Conservation (phyloP, 2,888 invertebrate genomes). For the Pemphredon lugubris region DNA sequence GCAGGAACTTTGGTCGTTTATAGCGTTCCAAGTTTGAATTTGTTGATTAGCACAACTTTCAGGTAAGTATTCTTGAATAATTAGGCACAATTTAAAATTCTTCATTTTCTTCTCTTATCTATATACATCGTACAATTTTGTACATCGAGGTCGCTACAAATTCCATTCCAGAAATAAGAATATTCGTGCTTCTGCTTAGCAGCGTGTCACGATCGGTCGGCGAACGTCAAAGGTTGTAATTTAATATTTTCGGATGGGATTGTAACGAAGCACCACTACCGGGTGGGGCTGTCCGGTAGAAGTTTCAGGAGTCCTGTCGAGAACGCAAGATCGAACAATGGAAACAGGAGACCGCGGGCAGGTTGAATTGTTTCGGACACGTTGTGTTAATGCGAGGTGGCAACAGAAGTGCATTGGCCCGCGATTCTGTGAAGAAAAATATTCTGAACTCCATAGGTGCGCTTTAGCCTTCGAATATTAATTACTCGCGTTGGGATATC, state of each 20-base stretch:
- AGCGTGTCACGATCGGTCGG: constrained; percentile 54
- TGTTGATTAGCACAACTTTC: too few relatives aligned
- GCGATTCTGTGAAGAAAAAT: constrained; percentile 9
- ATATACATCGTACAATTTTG: too few relatives aligned
- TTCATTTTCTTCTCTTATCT: too few relatives aligned
- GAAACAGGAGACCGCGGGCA: constrained; percentile 57
- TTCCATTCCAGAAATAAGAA: constrained; percentile 5
- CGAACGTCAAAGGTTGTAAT: constrained; percentile 75
- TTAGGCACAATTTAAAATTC: too few relatives aligned
- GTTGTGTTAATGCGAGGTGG: constrained; percentile 48
- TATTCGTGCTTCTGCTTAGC: constrained; percentile 2
- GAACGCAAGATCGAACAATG: constrained; percentile 57
- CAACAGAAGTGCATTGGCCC: constrained; percentile 19
- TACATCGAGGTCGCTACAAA: too few relatives aligned
- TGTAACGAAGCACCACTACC: constrained; percentile 64
- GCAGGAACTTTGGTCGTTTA: too few relatives aligned
- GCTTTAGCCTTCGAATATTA: constrained; percentile 26
- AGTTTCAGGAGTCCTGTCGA: constrained; percentile 41
- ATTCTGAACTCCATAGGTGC: constrained; percentile 23
- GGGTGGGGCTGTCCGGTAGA: constrained; percentile 59
- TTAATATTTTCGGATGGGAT: constrained; percentile 73
- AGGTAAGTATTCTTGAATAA: too few relatives aligned
- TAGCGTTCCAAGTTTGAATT: too few relatives aligned
- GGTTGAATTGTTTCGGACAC: constrained; percentile 54
- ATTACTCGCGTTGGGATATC: too few relatives aligned